Percentiles rank a stretch among this genome's conserved stretches.
phyloP scores from a whole-genome alignment of 2,797 vertebrate species.

The Catamblyrhynchus diadema region DNA sequence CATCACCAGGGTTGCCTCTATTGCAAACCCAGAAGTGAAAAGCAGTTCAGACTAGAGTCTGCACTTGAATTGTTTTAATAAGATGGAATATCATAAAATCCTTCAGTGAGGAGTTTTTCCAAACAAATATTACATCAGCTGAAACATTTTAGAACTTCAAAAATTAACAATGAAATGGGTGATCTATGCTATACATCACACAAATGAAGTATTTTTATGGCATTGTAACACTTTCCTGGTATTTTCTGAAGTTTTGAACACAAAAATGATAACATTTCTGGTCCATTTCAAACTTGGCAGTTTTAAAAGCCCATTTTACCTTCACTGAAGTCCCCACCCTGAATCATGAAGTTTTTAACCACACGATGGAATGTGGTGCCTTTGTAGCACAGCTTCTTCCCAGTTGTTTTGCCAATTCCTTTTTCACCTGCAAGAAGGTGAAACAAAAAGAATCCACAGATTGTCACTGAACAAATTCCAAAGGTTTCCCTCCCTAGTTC shows the following conservation, averaged over 20 bases:
- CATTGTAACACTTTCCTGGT: not conserved
- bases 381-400: constrained; percentile 97
- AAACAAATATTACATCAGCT: not conserved
- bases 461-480: not conserved
- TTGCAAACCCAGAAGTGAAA: not conserved
- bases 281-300: not conserved
- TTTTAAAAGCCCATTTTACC: constrained; percentile 73
- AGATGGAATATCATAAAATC: not conserved
- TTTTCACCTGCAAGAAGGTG: constrained; percentile 84
- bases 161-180: not conserved
- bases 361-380: constrained; percentile 98
- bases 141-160: not conserved
- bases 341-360: constrained; percentile 99
- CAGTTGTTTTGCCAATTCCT: constrained; percentile 93
- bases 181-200: not conserved
- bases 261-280: fast-evolving
- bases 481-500: not conserved
- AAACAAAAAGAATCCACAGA: not conserved
- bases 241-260: not conserved
- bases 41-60: not conserved
- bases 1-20: not conserved
- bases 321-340: constrained; percentile 99
- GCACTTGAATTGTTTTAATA: not conserved
- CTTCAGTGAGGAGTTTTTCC: not conserved
- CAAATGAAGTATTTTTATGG: not conserved